These are phyloP conservation scores for Artemia sinica DNA, from an alignment of 2,888 invertebrate species.

Conservation along the genomic window DNA sequence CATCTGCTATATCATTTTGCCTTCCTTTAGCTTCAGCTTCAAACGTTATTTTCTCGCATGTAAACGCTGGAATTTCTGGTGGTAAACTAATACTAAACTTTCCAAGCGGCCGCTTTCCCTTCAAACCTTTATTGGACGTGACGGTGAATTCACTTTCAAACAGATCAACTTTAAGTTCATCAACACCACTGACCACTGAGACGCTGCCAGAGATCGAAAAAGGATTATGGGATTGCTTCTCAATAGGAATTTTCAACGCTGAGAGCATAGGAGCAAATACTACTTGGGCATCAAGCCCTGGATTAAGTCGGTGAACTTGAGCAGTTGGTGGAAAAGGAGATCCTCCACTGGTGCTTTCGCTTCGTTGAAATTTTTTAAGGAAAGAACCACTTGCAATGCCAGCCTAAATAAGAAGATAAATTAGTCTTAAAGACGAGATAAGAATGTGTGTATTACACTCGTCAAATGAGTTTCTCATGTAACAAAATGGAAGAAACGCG, in stretches of 20 bases:
- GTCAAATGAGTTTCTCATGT: too few species aligned
- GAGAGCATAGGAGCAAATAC: conserved; percentile 80
- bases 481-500: too few species aligned
- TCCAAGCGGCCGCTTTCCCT: conserved; percentile 25
- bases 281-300: conserved; percentile 71
- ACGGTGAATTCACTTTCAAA: conserved; percentile 67
- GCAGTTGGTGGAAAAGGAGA: not conserved
- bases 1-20: conserved; percentile 41
- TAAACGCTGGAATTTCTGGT: conserved; percentile 67
- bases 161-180: conserved; percentile 76
- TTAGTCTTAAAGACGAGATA: too few species aligned
- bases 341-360: not conserved
- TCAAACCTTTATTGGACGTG: conserved; percentile 25
- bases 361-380: not conserved
- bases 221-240: conserved; percentile 28
- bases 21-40: conserved; percentile 76
- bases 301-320: conserved; percentile 16
- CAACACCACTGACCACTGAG: conserved; percentile 63
- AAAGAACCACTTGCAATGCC: conserved; percentile 1
- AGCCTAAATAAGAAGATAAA: not conserved
- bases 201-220: conserved; percentile 61
- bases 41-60: conserved; percentile 74
- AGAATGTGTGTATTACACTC: too few species aligned
- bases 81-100: conserved; percentile 41
- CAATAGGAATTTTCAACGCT: conserved; percentile 51